Base-by-base conservation (phyloP, 2,888 invertebrate species). In the Ichneumoninae sp. region DNA sequence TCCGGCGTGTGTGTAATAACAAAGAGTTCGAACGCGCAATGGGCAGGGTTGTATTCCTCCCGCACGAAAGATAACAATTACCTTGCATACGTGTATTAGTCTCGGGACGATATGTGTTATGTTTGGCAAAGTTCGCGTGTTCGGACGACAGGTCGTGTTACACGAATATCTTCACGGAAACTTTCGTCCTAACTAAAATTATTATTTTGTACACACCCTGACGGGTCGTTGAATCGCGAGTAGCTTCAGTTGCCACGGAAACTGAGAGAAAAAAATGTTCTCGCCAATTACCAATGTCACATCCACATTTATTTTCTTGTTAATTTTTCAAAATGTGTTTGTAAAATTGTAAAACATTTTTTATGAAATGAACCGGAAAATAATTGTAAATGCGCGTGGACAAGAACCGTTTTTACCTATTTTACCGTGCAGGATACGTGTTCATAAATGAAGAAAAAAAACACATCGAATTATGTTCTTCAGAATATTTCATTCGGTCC, bases 31-130 rank as follows among this genome's bases (percentile, higher is more conserved):
- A 57, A 47, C 13, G 13, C 54, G 44, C 54, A 57, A 22, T 26
- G 57, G 22, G 22, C 44, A 2, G 54, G 5, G n/a, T 54, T n/a
- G 36, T 57, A n/a, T 57, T 77, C 13, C 33, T 44, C 16, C 5
- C 19, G 68, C 69, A 69, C 57, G 57, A 69, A 44, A 77, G 44
- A 77, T 33, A 68, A 60, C 69, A 33, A 77, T 77, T 69, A 69
- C 30, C 16, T 44, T 47, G 26, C 54, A 30, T 19, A 69, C 44
- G 50, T 54, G 30, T 57, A 22, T 22, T 13, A 68, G 36, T 77
- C 47, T 44, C 47, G 10, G 1, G 19, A 57, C 60, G 30, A 57
- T 57, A 26, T 36, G 22, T 26, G 16, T 7, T 47, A 7, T 7
- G 19, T 52, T 22, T 1, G 22, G n/a, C n/a, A 26, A 13, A 57